Percentiles rank a stretch among this genome's conserved stretches.
These are phyloP conservation scores for Halisarca cf. caerulea DNA, from an alignment of 37 sponge, comb jelly and placozoan genomes.

Conservation along the genomic window DNA sequence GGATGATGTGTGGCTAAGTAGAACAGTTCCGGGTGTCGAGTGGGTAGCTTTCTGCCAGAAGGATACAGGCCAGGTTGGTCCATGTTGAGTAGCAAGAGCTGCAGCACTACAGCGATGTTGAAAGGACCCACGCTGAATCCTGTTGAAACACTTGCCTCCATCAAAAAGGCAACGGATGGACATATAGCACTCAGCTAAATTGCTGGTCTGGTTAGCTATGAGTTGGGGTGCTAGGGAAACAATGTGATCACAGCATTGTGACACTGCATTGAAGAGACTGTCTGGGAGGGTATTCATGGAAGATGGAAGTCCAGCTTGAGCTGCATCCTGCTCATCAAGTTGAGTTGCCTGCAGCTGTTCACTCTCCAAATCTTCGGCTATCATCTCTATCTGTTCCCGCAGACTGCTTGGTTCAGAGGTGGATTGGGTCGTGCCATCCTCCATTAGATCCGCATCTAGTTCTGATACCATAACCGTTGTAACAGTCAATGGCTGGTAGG, in stretches of 20 bases:
- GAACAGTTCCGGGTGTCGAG: not conserved
- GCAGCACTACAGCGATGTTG: not conserved
- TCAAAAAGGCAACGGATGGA: not conserved
- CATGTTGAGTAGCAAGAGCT: not conserved
- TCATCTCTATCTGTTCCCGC: not conserved
- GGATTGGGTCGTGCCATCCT: no score
- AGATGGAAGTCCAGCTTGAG: slow-evolving; percentile 7
- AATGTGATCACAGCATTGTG: not conserved
- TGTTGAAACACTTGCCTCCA: not conserved
- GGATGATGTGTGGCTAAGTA: not conserved
- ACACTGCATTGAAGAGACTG: not conserved
- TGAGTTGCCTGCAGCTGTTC: not conserved
- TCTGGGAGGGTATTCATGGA: not conserved
- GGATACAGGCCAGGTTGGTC: no score
- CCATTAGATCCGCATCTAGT: no score
- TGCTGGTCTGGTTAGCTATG: slow-evolving; percentile 1
- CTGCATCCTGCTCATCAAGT: not conserved
- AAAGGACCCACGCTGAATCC: not conserved
- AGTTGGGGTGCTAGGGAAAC: not conserved
- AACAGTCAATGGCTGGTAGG: not conserved
- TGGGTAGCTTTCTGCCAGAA: not conserved
- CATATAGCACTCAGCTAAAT: slow-evolving; percentile 4
- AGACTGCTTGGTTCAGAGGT: not conserved
- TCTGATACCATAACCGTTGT: no score
- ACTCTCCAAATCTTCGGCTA: not conserved